Base-by-base conservation (phyloP, 1,140 invertebrate genomes). In the Uloborus diversus region DNA sequence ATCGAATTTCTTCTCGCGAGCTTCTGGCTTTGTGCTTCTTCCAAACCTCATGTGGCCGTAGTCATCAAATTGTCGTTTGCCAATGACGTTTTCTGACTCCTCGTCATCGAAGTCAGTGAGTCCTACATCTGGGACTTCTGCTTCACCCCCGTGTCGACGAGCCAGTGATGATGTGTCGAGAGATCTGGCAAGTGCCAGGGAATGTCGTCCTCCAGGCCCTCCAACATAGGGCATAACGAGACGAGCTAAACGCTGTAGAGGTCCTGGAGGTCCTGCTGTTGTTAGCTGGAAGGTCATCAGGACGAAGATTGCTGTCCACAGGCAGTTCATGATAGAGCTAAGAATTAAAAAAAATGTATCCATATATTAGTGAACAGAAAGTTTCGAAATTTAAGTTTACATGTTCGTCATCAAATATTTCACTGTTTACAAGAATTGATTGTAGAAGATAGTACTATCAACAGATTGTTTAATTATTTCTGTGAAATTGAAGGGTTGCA, bases 1-100 rank as follows among this genome's bases (percentile, higher is more conserved):
- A 81, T 92, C 91, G 82, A 90, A 91, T 32, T 89, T 83, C 37
- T 80, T 80, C 4, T 69, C 25, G 14, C n/a, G 4, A n/a, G 3
- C 35, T 89, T 87, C 4, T 86, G 85, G 27, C 0, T 28, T 28
- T 1, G n/a, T 51, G 27, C 90, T 87, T 68, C 89, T 89, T 0
- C 90, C 89, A 80, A 89, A 91, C 80, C 90, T 85, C 82, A 91
- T 88, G 69, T 91, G 88, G 7, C 90, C 90, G 82, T 91, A 92
- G 82, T 92, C 91, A 35, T 91, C 89, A 71, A 90, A 89, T 51
- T 88, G 86, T 71, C 89, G 87, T 73, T 90, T 90, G 56, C 37
- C 30, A 3, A 68, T 71, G n/a, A n/a, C n/a, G 7, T 88, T 88
- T 4, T 88, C 80, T 27, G 89, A 86, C 32, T 89, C 85, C 14